Evolutionary conservation across 2,113 vertebrate genomes (phyloP).

Genomic region (Damaliscus lunatus): DNA sequence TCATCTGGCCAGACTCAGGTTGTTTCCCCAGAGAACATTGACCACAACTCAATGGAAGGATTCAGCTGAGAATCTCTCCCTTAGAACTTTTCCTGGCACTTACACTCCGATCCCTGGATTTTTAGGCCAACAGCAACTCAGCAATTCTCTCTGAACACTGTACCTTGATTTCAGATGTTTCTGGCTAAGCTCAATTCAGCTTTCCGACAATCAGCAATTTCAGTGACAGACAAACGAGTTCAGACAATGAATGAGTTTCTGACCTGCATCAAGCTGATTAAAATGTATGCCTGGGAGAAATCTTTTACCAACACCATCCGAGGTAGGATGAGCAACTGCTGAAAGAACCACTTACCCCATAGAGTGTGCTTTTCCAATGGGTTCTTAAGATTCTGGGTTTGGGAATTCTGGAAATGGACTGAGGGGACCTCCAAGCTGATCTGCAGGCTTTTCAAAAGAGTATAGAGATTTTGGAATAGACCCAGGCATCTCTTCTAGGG

Average conservation of each 20-base stretch:
- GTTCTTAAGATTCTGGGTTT: not conserved
- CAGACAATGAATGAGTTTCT: slow-evolving; percentile 87
- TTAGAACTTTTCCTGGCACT: not conserved
- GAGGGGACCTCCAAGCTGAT: not conserved
- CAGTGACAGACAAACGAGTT: slow-evolving; percentile 80
- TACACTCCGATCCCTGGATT: not conserved
- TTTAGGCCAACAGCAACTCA: not conserved
- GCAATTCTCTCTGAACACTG: not conserved
- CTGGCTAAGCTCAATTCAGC: slow-evolving; percentile 78
- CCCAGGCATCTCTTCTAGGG: not conserved
- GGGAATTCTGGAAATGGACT: not conserved
- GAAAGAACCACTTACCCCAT: not conserved
- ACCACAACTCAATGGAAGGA: not conserved
- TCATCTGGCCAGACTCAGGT: not conserved
- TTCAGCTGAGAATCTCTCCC: not conserved
- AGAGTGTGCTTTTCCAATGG: not conserved
- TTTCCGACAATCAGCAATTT: slow-evolving; percentile 78
- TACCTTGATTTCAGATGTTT: slow-evolving; percentile 75
- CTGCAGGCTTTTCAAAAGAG: not conserved
- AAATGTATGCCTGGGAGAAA: slow-evolving; percentile 87
- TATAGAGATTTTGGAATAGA: not conserved
- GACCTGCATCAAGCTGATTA: slow-evolving; percentile 87
- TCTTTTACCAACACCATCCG: slow-evolving; percentile 81
- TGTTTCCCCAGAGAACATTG: no score
- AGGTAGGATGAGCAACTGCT: slow-evolving; percentile 68